Evolutionary conservation across 2,113 vertebrate genomes (phyloP).

Genomic region (Nibea coibor): DNA sequence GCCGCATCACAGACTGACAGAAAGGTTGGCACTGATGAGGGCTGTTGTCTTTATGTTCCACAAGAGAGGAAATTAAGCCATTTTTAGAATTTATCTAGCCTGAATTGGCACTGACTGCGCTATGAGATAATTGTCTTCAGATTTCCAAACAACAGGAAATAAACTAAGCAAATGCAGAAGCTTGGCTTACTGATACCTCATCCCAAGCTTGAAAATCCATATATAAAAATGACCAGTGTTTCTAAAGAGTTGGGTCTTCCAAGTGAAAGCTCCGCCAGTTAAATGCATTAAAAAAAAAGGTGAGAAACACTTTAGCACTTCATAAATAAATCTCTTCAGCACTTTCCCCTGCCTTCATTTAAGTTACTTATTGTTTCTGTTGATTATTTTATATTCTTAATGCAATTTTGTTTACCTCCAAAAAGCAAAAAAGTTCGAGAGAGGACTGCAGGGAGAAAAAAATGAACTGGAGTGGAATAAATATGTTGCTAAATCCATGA

Average conservation of each 20-base stretch:
- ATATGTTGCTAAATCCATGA: constrained; percentile 52
- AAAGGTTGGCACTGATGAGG: constrained; percentile 50
- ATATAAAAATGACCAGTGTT: neutral
- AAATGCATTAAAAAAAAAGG: neutral
- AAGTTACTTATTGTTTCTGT: constrained; percentile 40
- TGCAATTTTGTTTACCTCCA: constrained; percentile 54
- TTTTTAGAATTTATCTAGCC: neutral
- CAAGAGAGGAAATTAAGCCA: constrained; percentile 45
- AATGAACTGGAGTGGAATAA: constrained; percentile 60
- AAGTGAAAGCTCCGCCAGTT: constrained; percentile 12
- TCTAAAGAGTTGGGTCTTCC: neutral
- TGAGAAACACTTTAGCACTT: constrained; percentile 11
- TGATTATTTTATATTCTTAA: constrained; percentile 51
- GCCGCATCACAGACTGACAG: constrained; percentile 63
- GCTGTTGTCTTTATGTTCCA: constrained; percentile 65
- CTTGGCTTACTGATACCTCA: neutral
- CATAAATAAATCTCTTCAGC: constrained; percentile 20
- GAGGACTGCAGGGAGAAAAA: constrained; percentile 53
- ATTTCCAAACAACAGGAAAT: neutral
- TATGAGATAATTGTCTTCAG: neutral
- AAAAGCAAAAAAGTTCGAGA: constrained; percentile 37
- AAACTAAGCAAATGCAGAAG: neutral
- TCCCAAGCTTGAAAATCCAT: neutral
- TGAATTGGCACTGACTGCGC: neutral
- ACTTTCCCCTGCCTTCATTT: constrained; percentile 33